Evolutionary conservation across 2,797 vertebrate species (phyloP), one percentile per base, ranked within the genome.

Genomic region (Clangula hyemalis): DNA sequence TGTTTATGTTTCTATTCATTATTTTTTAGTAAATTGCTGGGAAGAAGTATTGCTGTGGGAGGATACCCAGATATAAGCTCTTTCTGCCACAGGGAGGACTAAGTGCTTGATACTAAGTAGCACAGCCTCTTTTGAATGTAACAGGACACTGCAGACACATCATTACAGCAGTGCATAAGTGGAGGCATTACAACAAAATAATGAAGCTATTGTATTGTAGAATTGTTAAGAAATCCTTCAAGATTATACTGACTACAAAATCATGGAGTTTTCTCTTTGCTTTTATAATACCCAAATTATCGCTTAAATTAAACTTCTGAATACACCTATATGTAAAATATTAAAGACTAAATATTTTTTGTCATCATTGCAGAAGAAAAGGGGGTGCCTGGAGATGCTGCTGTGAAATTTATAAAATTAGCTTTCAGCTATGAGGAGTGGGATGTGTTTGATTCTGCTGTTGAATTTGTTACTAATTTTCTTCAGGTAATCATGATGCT

Each of bases 351-450:
- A 94, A 74, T 92, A 38, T 81, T 88, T 89, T 89, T 92, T 96
- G 39, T 97, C 20, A 54, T 81, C 69, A 27, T 74, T 96, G 39
- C 87, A 99, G 99, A 98, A 91, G 98, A 98, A 91, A 97, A 98
- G 88, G 94, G 95, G 18, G 97, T 99, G 72, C 98, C 98, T 62
- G 83, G 98, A 96, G 95, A 97, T 71, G 98, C 98, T 93, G 98
- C 98, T 8, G 96, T 99, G 94, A 98, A 97, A 96, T 99, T 99
- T 96, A 90, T 98, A 71, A 99, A 99, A 97, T 93, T 99, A 93
- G 97, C 99, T 93, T 99, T 99, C 97, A 98, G 97, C 81, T 99
- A 98, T 91, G 99, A 99, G 86, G 98, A 99, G 68, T 98, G 97
- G 97, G 97, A 98, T 1, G 84, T 97, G 36, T 99, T 99, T 96